Base-by-base conservation (phyloP, 2,888 invertebrate species). In the Lasioglossum pauxillum region DNA sequence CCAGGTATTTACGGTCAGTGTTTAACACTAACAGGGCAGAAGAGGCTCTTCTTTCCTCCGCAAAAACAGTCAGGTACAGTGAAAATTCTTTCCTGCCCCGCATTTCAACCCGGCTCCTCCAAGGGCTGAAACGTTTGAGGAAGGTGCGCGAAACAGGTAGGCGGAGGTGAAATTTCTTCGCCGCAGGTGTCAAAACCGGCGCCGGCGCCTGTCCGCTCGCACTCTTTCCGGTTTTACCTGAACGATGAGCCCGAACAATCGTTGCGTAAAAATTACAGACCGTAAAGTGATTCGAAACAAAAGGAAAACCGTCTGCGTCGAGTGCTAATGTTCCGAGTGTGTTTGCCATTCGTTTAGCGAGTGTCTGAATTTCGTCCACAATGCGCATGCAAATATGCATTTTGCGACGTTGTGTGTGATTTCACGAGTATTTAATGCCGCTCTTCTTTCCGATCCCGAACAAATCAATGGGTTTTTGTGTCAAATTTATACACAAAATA, bases 221-320 rank as follows among this genome's bases (percentile, higher is more conserved):
- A 86, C 90, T 90, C 91, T 90, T 88, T 83, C 87, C 90, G 41
- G 73, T 60, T 86, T 86, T 84, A 78, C 82, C 84, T 88, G 87
- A n/a, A 19, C 78, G 75, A 80, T 80, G 69, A 78, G 83, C 72
- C 75, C 75, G 57, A 75, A 82, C 86, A 83, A 85, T 80, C 87
- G 90, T 89, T 86, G 88, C 90, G 90, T 91, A 92, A 90, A 93
- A 93, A 93, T 93, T 93, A 93, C 90, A 90, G 91, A 81, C 71
- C 90, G 86, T 85, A 83, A 78, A 82, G 84, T 44, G 89, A 89
- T 74, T 78, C 84, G 84, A 83, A 80, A 88, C 88, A 80, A 84
- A 86, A 82, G 80, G 74, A 72, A 72, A 80, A 60, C 84, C 78
- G n/a, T 46, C 23, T 7, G 46, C 49, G 41, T 64, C 75, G 41